Conservation (phyloP, 2,797 vertebrate genomes). For the Helarctos malayanus region DNA sequence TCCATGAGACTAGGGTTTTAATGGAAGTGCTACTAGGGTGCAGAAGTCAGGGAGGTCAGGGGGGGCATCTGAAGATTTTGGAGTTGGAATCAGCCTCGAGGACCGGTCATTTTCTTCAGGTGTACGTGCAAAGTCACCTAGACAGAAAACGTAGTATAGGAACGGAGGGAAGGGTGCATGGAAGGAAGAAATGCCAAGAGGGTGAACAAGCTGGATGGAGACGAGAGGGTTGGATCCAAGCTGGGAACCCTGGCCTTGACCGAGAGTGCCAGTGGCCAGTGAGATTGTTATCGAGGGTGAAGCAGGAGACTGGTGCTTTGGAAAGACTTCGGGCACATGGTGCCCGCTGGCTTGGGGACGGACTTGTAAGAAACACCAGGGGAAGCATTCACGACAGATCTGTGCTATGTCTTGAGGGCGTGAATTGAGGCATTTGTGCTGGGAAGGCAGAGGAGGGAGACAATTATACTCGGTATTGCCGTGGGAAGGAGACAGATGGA, state of each 20-base stretch:
- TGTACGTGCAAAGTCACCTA: background rate
- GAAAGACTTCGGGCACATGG: background rate
- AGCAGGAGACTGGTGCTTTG: background rate
- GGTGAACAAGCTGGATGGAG: background rate
- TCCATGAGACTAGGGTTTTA: background rate
- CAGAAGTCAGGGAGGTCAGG: no score
- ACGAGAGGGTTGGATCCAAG: background rate
- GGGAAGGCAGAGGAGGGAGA: background rate
- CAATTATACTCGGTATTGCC: background rate
- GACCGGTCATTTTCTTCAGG: background rate
- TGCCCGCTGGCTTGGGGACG: background rate
- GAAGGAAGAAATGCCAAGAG: background rate
- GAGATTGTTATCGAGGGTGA: background rate
- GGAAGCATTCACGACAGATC: background rate
- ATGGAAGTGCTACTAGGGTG: rapidly evolving
- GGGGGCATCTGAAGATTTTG: background rate
- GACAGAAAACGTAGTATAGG: background rate
- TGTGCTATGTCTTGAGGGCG: background rate
- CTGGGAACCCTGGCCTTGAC: background rate
- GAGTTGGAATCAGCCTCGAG: background rate
- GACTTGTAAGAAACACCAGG: background rate
- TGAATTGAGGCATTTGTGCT: background rate
- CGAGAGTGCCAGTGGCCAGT: rapidly evolving
- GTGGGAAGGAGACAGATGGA: background rate
- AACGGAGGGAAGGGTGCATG: background rate